Base-by-base conservation (phyloP, 2,797 vertebrate species). In the Schizothorax lantsangensis region DNA sequence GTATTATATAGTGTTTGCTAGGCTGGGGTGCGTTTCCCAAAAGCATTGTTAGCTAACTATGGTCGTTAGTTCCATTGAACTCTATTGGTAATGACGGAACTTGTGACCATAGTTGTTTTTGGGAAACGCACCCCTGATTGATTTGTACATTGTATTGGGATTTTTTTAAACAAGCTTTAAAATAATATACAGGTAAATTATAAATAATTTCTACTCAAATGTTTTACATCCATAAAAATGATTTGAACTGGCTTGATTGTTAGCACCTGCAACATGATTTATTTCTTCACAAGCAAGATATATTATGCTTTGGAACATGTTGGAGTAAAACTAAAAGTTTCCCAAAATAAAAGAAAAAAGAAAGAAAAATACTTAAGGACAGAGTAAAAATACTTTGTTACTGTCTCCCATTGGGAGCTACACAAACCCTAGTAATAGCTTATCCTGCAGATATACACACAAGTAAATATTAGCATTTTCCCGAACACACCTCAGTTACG, bases 381-480 rank as follows among this genome's bases (percentile, higher is more conserved):
- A 68, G 1, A 79, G n/a, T 66, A 49, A 49, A 79, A 81, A 36
- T 69, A 52, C 6, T 38, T 66, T 49, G 45, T 68, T 81, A 81
- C 23, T 9, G 12, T 69, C 45, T 69, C 30, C 79, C 33, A 52
- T n/a, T 69, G 79, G 38, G 71, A 78, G 26, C 36, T 49, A 47
- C 1, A 80, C 59, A 68, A 49, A 47, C 17, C 5, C 5, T 52
- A 14, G 36, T 81, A 73, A 75, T 84, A 59, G 75, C 66, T 66
- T 66, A 64, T 81, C 2, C 19, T 52, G 72, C 11, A 86, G 85
- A 89, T 83, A 64, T 12, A 82, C 36, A 84, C 59, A 23, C 45
- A 64, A 47, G 87, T 82, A 88, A 82, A 89, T 87, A 84, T 88
- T 72, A 7, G 36, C 77, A 78, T 87, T 84, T 49, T 85, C 57